Evolutionary conservation across 2,888 invertebrate genomes (phyloP), one percentile per base, ranked within the genome.

Genomic region (Pedicia rivosa): DNA sequence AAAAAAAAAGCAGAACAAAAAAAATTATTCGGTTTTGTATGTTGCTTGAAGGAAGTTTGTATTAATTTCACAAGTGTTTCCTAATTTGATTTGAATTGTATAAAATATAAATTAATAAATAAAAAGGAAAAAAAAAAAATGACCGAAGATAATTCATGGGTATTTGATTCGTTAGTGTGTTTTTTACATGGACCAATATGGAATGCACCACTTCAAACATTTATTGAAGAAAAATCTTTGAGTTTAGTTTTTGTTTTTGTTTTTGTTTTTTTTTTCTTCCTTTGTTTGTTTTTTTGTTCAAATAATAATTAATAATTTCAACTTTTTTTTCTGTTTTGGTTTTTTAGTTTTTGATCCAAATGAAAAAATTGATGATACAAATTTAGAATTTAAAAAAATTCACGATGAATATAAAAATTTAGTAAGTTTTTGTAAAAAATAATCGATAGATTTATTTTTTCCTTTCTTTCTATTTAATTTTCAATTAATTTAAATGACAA

Each of bases 101-200:
- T n/a, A n/a, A n/a, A n/a, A n/a, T n/a, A n/a, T n/a, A n/a, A n/a
- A n/a, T n/a, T n/a, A n/a, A n/a, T n/a, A n/a, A n/a, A n/a, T n/a
- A n/a, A n/a, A n/a, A n/a, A n/a, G n/a, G n/a, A n/a, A n/a, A n/a
- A n/a, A n/a, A 15, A 5, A 14, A 46, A 30, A 40, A 62, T 62
- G 61, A 45, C 62, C 6, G 76, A 75, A 42, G 77, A 76, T 40
- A 79, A 77, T 58, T 74, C 79, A 5, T 88, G 88, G 88, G 84
- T 92, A 10, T 86, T 90, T 51, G 92, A 92, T 63, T 88, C 88
- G 2, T 63, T 92, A 40, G 78, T 92, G 17, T 83, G 84, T 41
- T 92, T 90, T 57, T 64, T 92, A 36, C 86, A 88, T 57, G 90
- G 91, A 3, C 88, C 91, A 0, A 72, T 91, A 32, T 92, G 92